These are phyloP conservation scores for Trissolcus japonicus DNA, from an alignment of 2,888 invertebrate genomes.

Conservation along the genomic window DNA sequence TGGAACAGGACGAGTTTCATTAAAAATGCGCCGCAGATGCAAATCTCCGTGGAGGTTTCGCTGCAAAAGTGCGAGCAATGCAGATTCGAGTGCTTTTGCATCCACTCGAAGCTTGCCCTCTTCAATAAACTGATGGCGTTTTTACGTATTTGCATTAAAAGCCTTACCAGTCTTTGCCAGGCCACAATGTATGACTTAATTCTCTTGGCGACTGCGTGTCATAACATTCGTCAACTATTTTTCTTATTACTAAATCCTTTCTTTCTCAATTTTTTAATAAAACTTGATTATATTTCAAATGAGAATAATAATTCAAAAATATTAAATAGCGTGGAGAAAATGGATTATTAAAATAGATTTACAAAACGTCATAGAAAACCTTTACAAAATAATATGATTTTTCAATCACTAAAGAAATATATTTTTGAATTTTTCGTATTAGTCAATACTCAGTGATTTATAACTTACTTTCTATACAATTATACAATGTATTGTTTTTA, in stretches of 20 bases:
- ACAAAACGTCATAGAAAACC: no score
- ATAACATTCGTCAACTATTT: slow-evolving; percentile 20
- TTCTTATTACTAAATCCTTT: neutral
- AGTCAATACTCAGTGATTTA: no score
- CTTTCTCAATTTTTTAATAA: neutral
- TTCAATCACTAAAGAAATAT: no score
- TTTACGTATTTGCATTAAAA: slow-evolving; percentile 54
- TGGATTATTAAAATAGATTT: no score
- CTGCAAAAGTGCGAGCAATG: slow-evolving; percentile 53
- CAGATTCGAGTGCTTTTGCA: slow-evolving; percentile 51
- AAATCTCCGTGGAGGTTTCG: slow-evolving; percentile 49
- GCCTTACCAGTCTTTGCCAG: slow-evolving; percentile 10
- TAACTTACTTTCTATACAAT: no score
- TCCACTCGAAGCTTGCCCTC: slow-evolving; percentile 44
- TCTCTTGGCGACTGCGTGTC: slow-evolving; percentile 23
- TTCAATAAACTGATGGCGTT: slow-evolving; percentile 55
- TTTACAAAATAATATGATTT: no score
- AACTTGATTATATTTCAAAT: no score
- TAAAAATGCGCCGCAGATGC: slow-evolving; percentile 54
- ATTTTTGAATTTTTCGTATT: no score
- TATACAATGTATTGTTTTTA: no score
- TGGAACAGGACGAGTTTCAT: slow-evolving; percentile 34
- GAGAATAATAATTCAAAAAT: no score
- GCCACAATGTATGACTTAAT: slow-evolving; percentile 21
- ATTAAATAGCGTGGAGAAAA: no score